Percentiles rank a stretch among this genome's conserved stretches.
phyloP scores from a whole-genome alignment of 2,888 invertebrate genomes.

The Stegana nigrithorax region DNA sequence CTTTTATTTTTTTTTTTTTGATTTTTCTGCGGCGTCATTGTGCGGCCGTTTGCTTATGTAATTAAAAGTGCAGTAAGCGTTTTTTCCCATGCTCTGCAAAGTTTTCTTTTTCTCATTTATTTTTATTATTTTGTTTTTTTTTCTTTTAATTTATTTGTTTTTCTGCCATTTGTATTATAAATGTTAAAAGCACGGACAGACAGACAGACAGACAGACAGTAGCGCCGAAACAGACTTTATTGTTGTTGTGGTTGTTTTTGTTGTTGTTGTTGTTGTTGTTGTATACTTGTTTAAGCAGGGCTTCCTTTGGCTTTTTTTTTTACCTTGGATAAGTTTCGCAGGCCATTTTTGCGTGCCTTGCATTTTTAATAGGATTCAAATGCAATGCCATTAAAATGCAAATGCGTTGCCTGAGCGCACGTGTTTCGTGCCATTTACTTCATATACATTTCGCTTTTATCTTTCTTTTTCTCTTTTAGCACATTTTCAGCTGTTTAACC shows the following conservation, averaged over 20 bases:
- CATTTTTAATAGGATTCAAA: slow-evolving; percentile 3
- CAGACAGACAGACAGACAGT: too few relatives aligned
- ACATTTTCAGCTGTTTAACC: too few relatives aligned
- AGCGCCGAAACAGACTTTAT: too few relatives aligned
- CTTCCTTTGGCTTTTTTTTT: background rate
- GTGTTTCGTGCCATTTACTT: too few relatives aligned
- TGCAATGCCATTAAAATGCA: slow-evolving; percentile 7
- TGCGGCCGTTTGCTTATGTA: background rate
- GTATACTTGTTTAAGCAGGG: background rate
- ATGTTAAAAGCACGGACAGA: too few relatives aligned
- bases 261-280: background rate
- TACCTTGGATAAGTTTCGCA: background rate
- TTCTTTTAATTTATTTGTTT: background rate
- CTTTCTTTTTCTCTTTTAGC: too few relatives aligned
- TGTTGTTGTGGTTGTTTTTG: background rate
- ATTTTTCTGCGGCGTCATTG: background rate
- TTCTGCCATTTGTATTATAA: too few relatives aligned
- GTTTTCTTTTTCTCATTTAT: background rate
- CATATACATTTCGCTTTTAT: too few relatives aligned
- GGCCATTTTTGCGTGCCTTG: background rate
- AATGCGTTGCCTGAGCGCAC: background rate
- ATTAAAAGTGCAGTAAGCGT: background rate
- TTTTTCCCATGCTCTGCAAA: background rate
- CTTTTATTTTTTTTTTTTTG: too few relatives aligned
- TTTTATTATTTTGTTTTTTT: background rate